These are phyloP conservation scores for Chelmon rostratus DNA, from an alignment of 2,797 vertebrate genomes.

Conservation along the genomic window DNA sequence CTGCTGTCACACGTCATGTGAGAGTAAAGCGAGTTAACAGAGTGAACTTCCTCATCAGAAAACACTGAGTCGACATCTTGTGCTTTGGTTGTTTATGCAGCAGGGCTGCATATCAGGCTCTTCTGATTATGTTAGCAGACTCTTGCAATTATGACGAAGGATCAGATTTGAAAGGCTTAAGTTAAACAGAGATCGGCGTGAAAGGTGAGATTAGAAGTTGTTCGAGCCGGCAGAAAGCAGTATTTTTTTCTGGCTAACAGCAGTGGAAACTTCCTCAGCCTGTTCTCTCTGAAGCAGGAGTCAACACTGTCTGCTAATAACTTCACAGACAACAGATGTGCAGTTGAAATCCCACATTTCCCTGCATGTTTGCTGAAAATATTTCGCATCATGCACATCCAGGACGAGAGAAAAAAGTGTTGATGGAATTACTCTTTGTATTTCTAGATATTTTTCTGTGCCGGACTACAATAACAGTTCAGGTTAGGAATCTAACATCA, in stretches of 20 bases:
- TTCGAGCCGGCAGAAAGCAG: neutral
- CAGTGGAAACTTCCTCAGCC: neutral
- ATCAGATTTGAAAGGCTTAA: neutral
- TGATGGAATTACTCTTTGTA: no score
- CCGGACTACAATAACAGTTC: no score
- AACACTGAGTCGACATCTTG: slow-evolving; percentile 1
- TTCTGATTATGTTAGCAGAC: neutral
- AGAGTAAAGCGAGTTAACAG: neutral
- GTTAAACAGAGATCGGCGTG: neutral
- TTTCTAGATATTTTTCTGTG: no score
- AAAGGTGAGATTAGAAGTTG: neutral
- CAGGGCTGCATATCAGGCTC: neutral
- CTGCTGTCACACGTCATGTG: no score
- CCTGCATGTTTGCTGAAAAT: no score
- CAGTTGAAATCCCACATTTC: neutral
- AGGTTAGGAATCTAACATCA: no score
- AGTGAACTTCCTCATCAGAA: neutral
- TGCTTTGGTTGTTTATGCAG: neutral
- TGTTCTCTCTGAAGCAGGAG: neutral
- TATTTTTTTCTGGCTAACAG: neutral
- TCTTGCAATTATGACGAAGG: neutral
- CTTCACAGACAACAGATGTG: neutral
- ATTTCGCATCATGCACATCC: no score
- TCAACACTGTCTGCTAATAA: neutral
- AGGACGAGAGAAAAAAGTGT: no score